phyloP scores from a whole-genome alignment of 2,888 invertebrate genomes.

The Caenorhabditis sp. region DNA sequence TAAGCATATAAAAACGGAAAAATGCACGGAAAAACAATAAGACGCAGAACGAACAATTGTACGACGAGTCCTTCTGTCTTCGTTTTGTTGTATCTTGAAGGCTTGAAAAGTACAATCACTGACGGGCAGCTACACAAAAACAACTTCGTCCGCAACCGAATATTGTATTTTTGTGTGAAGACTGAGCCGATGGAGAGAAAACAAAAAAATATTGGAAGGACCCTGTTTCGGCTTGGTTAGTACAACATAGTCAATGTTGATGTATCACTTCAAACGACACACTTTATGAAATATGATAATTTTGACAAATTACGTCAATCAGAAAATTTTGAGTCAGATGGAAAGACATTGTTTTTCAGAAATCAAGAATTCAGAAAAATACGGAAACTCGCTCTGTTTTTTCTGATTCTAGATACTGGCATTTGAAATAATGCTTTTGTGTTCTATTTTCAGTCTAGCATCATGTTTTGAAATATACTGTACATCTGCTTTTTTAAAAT shows the following conservation, averaged over 20 bases:
- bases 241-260: neutral
- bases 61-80: slow-evolving; percentile 40
- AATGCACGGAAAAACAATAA: slow-evolving; percentile 8
- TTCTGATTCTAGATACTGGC: too few relatives aligned
- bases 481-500: too few relatives aligned
- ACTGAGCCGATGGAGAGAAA: too few relatives aligned
- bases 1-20: slow-evolving; percentile 6
- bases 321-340: neutral
- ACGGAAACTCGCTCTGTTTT: too few relatives aligned
- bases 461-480: too few relatives aligned
- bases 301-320: neutral
- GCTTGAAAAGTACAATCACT: slow-evolving; percentile 44
- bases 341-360: neutral
- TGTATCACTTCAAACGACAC: slow-evolving; percentile 9
- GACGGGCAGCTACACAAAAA: slow-evolving; percentile 30
- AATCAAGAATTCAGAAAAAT: neutral
- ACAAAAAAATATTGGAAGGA: too few relatives aligned
- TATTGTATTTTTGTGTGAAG: slow-evolving; percentile 28
- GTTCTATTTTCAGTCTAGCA: too few relatives aligned
- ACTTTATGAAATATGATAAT: neutral
- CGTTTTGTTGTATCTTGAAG: slow-evolving; percentile 29
- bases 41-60: slow-evolving; percentile 30
- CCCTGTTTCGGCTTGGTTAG: neutral
- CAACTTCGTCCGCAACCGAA: neutral
- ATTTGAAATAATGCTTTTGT: too few relatives aligned